A percentile compares a stretch with the other conserved stretches of the same genome.
These are phyloP conservation scores for Trinectes maculatus DNA, from an alignment of 2,113 vertebrate species.

Conservation along the genomic window DNA sequence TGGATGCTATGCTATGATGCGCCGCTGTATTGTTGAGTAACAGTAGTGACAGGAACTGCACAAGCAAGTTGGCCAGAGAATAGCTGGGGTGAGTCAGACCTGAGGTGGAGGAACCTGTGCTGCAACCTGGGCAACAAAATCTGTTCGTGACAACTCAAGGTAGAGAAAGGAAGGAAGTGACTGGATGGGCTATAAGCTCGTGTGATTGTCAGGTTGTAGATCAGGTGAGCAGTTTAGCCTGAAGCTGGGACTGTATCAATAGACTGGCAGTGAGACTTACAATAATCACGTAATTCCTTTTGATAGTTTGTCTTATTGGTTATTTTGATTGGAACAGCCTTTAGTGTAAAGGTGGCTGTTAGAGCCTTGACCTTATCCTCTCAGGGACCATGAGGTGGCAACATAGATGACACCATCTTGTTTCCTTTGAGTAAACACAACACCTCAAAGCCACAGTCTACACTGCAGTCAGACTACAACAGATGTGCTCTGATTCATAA, in stretches of 20 bases:
- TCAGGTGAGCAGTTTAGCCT: not conserved
- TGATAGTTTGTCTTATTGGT: not conserved
- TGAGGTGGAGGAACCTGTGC: slow-evolving; percentile 67
- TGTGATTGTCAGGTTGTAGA: not conserved
- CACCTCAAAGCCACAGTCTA: slow-evolving; percentile 7
- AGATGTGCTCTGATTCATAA: slow-evolving; percentile 31
- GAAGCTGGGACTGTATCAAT: not conserved
- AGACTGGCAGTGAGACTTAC: not conserved
- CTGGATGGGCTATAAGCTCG: not conserved
- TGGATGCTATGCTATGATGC: not conserved
- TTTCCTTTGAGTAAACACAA: slow-evolving; percentile 35
- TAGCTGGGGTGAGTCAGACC: slow-evolving; percentile 26
- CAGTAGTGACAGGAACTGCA: slow-evolving; percentile 26
- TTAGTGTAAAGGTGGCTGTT: slow-evolving; percentile 7
- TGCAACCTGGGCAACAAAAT: slow-evolving; percentile 22
- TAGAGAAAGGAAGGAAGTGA: slow-evolving; percentile 3
- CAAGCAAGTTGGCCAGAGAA: slow-evolving; percentile 29
- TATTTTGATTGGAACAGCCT: slow-evolving; percentile 15
- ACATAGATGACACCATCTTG: not conserved
- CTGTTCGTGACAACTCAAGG: not conserved
- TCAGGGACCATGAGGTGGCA: slow-evolving; percentile 21
- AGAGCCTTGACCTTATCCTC: slow-evolving; percentile 18
- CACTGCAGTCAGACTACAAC: slow-evolving; percentile 2
- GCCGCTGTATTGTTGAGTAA: not conserved
- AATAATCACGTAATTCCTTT: too few species aligned